Evolutionary conservation across 2,888 invertebrate genomes (phyloP), one percentile per base, ranked within the genome.

Genomic region (Lymantria monacha): DNA sequence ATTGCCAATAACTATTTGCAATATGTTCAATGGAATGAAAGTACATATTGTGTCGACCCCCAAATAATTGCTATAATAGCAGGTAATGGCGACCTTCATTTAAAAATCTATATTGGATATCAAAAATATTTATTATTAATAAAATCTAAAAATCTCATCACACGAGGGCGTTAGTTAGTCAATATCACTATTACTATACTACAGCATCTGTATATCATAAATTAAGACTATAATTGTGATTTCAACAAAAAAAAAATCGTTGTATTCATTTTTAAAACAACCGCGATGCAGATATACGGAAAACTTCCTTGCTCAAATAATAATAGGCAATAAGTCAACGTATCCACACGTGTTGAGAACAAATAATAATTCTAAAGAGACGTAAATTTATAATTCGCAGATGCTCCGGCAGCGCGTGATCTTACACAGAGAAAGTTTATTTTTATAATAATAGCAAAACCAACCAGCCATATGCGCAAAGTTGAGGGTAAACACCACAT

Each of bases 371-470:
- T 75, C 73, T 79, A 82, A 83, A 78, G 78, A 79, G 76, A 74
- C 76, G 70, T 83, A 84, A 73, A 78, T 83, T 86, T 84, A 88
- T 85, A 88, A 83, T 89, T 83, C 81, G 84, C 91, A 91, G 90
- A 90, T 90, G 89, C 83, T 63, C 64, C 52, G 66, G 81, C 85
- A 85, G 83, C 86, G 83, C 87, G 85, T 83, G 83, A 83, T 79
- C 81, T 65, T 74, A 74, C 74, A 74, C 71, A 81, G 85, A 85
- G 91, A 91, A 91, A 91, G 91, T 90, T 91, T 91, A 91, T 90
- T 90, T 89, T 88, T 89, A 84, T 85, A 89, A 90, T 89, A 90
- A 88, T 90, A 91, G 89, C 89, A 70, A 82, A 83, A 72, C 84
- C 33, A 33, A 33, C 33, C 33, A 33, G 9, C 33, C 88, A 90